A percentile compares a stretch with the other conserved stretches of the same genome.
These are phyloP conservation scores for Oenanthe oenanthe DNA, from an alignment of 2,113 vertebrate genomes.

Conservation along the genomic window DNA sequence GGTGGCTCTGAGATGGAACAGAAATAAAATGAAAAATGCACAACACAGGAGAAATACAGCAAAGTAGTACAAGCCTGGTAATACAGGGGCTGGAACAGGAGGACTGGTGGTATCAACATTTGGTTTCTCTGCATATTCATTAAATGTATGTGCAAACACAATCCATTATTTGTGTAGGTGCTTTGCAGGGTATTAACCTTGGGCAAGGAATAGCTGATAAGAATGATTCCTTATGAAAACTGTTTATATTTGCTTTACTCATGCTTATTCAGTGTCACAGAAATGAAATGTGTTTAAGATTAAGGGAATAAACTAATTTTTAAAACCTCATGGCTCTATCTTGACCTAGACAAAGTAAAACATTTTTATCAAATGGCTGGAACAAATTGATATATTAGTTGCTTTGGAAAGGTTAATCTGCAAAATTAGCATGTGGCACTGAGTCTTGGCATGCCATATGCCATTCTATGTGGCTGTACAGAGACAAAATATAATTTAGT, in stretches of 20 bases:
- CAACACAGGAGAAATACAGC: neutral
- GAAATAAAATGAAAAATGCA: neutral
- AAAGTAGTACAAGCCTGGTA: neutral
- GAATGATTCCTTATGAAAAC: neutral
- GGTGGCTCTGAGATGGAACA: neutral
- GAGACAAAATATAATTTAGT: neutral
- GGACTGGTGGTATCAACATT: neutral
- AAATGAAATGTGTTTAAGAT: neutral
- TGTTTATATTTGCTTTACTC: neutral
- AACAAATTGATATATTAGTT: neutral
- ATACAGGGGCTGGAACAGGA: neutral
- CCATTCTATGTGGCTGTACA: neutral
- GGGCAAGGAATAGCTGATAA: neutral
- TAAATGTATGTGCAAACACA: neutral
- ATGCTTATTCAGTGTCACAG: neutral
- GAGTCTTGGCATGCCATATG: neutral
- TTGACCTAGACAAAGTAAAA: neutral
- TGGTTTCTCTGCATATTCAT: neutral
- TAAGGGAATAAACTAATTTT: neutral
- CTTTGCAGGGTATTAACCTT: neutral
- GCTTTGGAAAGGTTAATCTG: neutral
- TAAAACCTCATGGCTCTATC: neutral
- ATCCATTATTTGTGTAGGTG: neutral
- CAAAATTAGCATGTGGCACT: neutral
- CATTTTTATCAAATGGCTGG: neutral